A percentile compares a stretch with the other conserved stretches of the same genome.
These are phyloP conservation scores for Catostomus latipinnis DNA, from an alignment of 2,797 vertebrate species.

Conservation along the genomic window DNA sequence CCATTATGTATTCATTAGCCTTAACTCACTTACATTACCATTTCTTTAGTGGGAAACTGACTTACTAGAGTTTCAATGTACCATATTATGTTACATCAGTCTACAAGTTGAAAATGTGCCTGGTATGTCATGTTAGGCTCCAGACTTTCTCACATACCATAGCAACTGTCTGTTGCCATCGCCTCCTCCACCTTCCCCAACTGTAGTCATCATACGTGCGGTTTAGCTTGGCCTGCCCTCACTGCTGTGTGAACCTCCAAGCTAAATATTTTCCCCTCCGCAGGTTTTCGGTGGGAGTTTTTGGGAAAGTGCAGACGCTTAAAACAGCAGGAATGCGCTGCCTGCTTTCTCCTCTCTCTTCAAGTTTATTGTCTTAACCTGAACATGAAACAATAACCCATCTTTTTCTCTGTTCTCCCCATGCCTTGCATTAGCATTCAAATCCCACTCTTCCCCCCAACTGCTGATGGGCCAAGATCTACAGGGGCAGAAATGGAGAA, in stretches of 20 bases:
- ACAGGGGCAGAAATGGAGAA: constrained; percentile 60
- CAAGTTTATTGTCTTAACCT: constrained; percentile 68
- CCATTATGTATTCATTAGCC: no score
- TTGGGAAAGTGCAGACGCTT: constrained; percentile 72
- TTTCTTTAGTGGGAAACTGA: constrained; percentile 41
- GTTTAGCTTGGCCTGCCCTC: constrained; percentile 61
- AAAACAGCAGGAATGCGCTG: constrained; percentile 63
- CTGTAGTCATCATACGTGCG: constrained; percentile 56
- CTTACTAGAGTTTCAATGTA: constrained; percentile 44
- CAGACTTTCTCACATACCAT: constrained; percentile 25
- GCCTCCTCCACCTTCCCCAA: constrained; percentile 38
- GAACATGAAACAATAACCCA: constrained; percentile 57
- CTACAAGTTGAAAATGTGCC: constrained; percentile 42
- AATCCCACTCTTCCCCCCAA: constrained; percentile 28
- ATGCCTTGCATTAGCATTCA: constrained; percentile 55
- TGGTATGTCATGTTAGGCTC: constrained; percentile 49
- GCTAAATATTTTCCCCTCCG: constrained; percentile 77
- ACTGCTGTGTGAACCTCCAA: constrained; percentile 68
- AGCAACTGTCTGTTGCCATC: constrained; percentile 32
- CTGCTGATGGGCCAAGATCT: constrained; percentile 50
- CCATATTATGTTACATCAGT: constrained; percentile 45
- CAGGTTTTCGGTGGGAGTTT: constrained; percentile 75
- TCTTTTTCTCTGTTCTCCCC: constrained; percentile 53
- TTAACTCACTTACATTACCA: constrained; percentile 23
- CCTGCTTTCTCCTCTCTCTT: constrained; percentile 56